Evolutionary conservation across 1,140 invertebrate species (phyloP).

Genomic region (Saccostrea echinata): DNA sequence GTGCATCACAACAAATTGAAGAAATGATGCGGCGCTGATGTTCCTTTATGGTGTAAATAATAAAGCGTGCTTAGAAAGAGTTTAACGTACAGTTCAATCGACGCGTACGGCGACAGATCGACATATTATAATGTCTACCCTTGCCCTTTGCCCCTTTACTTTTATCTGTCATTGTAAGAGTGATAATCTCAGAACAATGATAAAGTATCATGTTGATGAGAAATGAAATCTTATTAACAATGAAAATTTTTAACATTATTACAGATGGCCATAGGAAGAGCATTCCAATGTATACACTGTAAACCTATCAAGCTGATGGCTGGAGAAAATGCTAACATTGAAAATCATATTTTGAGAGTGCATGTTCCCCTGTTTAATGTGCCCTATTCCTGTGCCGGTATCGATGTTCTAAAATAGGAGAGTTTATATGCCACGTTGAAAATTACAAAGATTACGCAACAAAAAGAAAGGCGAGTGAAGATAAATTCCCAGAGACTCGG

Average conservation of each 20-base stretch:
- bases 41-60: conserved; percentile 4
- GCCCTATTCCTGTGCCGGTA: neutral
- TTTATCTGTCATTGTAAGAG: neutral
- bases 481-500: too few species aligned
- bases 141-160: neutral
- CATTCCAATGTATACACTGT: too few species aligned
- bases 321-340: neutral
- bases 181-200: neutral
- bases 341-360: neutral
- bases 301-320: neutral
- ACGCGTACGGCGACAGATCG: neutral
- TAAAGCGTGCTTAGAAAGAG: neutral
- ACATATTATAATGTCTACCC: too few species aligned
- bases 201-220: neutral
- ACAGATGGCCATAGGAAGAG: neutral
- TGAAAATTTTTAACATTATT: neutral
- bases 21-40: neutral
- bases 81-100: neutral
- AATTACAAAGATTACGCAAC: neutral
- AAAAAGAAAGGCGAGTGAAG: neutral
- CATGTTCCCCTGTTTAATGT: neutral
- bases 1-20: conserved; percentile 41
- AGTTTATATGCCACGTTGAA: neutral
- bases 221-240: neutral
- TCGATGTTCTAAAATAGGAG: neutral